A percentile compares a stretch with the other conserved stretches of the same genome.
Evolutionary conservation across 2,888 invertebrate genomes (phyloP).

Genomic region (Harpalus rubripes): DNA sequence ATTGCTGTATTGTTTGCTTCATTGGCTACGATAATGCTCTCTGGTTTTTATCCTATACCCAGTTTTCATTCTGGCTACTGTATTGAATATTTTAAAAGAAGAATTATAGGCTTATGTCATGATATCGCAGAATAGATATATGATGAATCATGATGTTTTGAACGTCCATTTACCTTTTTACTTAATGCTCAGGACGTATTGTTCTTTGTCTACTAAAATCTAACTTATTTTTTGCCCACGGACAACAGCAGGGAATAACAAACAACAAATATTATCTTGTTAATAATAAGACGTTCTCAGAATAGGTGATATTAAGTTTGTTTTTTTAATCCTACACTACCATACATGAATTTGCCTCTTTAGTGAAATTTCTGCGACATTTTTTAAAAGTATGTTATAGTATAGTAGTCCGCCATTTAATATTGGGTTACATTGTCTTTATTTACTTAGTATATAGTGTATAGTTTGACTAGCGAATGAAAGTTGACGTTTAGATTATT

Average conservation of each 20-base stretch:
- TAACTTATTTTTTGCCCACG: not conserved
- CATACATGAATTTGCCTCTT: too few relatives aligned
- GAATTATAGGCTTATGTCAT: constrained; percentile 36
- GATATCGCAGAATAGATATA: constrained; percentile 5
- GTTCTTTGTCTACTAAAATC: constrained; percentile 4
- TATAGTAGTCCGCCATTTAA: too few relatives aligned
- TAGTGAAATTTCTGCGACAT: too few relatives aligned
- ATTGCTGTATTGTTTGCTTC: constrained; percentile 37
- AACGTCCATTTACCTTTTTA: not conserved
- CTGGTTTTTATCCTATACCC: constrained; percentile 35
- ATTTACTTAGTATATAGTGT: too few relatives aligned
- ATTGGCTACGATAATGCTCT: constrained; percentile 48
- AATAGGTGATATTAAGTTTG: not conserved
- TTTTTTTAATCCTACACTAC: not conserved
- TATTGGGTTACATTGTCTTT: too few relatives aligned
- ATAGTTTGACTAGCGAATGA: too few relatives aligned
- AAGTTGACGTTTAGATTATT: too few relatives aligned
- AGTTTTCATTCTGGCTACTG: constrained; percentile 39
- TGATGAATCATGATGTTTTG: constrained; percentile 10
- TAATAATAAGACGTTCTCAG: not conserved
- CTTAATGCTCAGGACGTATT: not conserved
- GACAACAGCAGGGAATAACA: not conserved
- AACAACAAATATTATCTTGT: not conserved
- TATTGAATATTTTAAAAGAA: constrained; percentile 27
- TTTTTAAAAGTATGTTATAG: too few relatives aligned